These are phyloP conservation scores for Melanostoma scalare DNA, from an alignment of 2,888 invertebrate species.

Conservation along the genomic window DNA sequence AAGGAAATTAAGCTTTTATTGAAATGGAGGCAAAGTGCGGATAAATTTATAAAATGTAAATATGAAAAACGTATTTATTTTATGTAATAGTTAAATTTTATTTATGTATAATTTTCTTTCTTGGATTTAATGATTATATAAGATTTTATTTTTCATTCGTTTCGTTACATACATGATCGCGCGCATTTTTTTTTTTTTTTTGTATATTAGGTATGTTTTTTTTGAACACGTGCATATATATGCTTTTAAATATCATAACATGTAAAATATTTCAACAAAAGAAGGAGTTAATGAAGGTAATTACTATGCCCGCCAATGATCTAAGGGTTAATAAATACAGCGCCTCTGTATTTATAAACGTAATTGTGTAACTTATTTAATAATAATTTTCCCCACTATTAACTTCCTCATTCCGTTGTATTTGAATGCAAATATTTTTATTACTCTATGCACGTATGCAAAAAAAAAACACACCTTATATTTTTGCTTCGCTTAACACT, in stretches of 20 bases:
- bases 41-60: not conserved
- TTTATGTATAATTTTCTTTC: slow-evolving; percentile 51
- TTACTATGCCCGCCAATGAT: too few relatives aligned
- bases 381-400: too few relatives aligned
- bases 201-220: not conserved
- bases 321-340: too few relatives aligned
- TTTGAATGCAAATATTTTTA: too few relatives aligned
- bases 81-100: slow-evolving; percentile 48
- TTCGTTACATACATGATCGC: slow-evolving; percentile 56
- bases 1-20: too few relatives aligned
- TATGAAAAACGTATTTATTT: not conserved
- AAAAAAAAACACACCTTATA: too few relatives aligned
- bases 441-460: too few relatives aligned
- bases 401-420: too few relatives aligned
- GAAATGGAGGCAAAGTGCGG: not conserved
- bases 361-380: too few relatives aligned
- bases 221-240: not conserved
- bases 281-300: too few relatives aligned
- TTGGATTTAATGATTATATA: slow-evolving; percentile 63
- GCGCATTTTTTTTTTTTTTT: slow-evolving; percentile 32
- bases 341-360: too few relatives aligned
- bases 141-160: slow-evolving; percentile 53
- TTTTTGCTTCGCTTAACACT: not conserved
- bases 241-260: not conserved
- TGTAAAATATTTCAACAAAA: too few relatives aligned